phyloP scores from a whole-genome alignment of 2,797 vertebrate genomes.

The Helostoma temminkii region DNA sequence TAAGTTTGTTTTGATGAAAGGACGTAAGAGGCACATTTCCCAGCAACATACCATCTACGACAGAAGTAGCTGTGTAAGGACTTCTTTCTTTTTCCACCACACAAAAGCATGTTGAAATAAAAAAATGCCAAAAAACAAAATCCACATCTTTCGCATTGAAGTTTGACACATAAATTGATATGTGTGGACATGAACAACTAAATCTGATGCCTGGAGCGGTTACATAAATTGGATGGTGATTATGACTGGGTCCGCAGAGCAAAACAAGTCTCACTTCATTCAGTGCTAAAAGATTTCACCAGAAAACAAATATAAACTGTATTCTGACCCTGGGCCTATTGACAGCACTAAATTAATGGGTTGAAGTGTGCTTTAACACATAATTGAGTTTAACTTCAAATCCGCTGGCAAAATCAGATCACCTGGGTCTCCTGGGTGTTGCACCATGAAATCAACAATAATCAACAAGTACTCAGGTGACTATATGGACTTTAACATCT shows the following conservation, averaged over 20 bases:
- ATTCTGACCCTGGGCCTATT: background rate
- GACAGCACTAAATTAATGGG: conserved; percentile 2
- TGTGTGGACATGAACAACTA: conserved; percentile 2
- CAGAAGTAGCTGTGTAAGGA: conserved; percentile 28
- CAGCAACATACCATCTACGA: conserved; percentile 30
- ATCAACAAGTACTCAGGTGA: background rate
- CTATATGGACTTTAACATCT: background rate
- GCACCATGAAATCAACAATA: background rate
- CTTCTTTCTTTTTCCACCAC: conserved; percentile 24
- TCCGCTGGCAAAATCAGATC: background rate
- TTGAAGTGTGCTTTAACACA: conserved; percentile 15
- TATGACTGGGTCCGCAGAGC: background rate
- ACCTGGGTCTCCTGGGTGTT: background rate
- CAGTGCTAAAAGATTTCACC: background rate
- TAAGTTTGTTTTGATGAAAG: conserved; percentile 71
- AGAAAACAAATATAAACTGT: conserved; percentile 2
- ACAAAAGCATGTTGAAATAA: conserved; percentile 27
- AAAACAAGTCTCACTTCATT: conserved; percentile 2
- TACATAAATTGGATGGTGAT: conserved; percentile 21
- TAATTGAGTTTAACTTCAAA: conserved; percentile 6
- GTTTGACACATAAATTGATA: conserved; percentile 48
- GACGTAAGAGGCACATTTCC: conserved; percentile 61
- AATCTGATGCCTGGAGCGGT: conserved; percentile 30
- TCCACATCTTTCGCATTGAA: background rate
- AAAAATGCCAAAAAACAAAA: conserved; percentile 29